Evolutionary conservation across 2,113 vertebrate species (phyloP), one percentile per base, ranked within the genome.

Genomic region (Prinia subflava): DNA sequence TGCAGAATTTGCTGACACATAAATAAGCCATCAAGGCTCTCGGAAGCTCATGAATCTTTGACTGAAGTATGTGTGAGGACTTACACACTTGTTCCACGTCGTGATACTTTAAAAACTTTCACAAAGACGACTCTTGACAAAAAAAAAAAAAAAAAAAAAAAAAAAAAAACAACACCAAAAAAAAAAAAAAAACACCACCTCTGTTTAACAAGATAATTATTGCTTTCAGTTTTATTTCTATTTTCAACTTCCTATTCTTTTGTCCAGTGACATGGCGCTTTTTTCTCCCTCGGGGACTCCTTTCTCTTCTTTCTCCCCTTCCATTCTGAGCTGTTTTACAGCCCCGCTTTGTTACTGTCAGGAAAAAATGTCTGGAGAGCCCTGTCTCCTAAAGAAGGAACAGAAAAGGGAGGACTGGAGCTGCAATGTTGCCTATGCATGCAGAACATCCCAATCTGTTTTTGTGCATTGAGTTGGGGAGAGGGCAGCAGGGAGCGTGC

Each of bases 381-480:
- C 97, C 96, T 88, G 96, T 81, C 96, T 98, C 97, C 96, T 98
- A 97, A 97, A 95, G 96, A 93, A 97, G 97, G 94, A 94, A 95
- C 87, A 97, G 97, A 98, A 97, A 97, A 96, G 97, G 96, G 97
- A 97, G 96, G 97, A 97, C 97, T 97, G 96, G 77, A 93, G 96
- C 96, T 95, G 97, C 96, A 97, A 95, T 95, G 98, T 97, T 96
- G 97, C 97, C 98, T 98, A 98, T 97, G 98, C 98, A 98, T 98
- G 98, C 98, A 98, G 98, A 98, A 98, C 97, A 98, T 98, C 98
- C 98, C 94, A 92, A 89, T 98, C 98, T 98, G 98, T 98, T 98
- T 98, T 98, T 98, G 98, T 98, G 98, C 98, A 98, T 94, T 97
- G 98, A 98, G 95, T 97, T 98, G 98, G 98, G 94, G 95, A 98